Conservation (phyloP, 2,888 invertebrate species). For the Oscheius myriophilus region DNA sequence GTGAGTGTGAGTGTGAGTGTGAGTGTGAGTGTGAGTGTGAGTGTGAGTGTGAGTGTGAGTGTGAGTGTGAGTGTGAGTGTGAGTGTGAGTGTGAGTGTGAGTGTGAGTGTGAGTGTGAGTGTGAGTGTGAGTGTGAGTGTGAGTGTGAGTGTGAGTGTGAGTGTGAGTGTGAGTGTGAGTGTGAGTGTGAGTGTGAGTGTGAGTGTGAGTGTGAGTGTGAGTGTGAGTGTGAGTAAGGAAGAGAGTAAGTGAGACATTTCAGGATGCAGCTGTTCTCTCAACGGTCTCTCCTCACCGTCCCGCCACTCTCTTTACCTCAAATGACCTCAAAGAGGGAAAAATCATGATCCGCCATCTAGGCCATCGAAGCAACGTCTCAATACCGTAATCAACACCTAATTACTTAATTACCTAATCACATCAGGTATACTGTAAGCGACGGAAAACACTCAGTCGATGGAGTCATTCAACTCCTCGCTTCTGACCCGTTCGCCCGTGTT, state of each 20-base stretch:
- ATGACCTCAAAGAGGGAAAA: constrained; percentile 48
- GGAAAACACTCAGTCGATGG: constrained; percentile 52
- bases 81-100: constrained; percentile 24
- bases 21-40: background rate
- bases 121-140: constrained; percentile 21
- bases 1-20: constrained; percentile 25
- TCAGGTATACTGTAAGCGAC: constrained; percentile 63
- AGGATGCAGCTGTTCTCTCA: constrained; percentile 55
- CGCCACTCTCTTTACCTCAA: constrained; percentile 45
- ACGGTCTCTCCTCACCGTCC: constrained; percentile 55
- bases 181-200: constrained; percentile 25
- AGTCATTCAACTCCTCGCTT: constrained; percentile 43
- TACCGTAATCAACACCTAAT: constrained; percentile 16
- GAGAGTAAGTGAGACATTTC: background rate
- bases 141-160: constrained; percentile 9
- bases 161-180: constrained; percentile 1
- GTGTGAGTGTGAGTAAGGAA: background rate
- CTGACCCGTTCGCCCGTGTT: constrained; percentile 56
- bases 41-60: constrained; percentile 22
- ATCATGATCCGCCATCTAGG: constrained; percentile 57
- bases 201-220: too few relatives aligned
- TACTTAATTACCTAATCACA: background rate
- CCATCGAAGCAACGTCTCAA: constrained; percentile 33
- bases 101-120: background rate
- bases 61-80: background rate